Conservation (phyloP, 2,113 vertebrate genomes). For the Microcebus ravelobensis region DNA sequence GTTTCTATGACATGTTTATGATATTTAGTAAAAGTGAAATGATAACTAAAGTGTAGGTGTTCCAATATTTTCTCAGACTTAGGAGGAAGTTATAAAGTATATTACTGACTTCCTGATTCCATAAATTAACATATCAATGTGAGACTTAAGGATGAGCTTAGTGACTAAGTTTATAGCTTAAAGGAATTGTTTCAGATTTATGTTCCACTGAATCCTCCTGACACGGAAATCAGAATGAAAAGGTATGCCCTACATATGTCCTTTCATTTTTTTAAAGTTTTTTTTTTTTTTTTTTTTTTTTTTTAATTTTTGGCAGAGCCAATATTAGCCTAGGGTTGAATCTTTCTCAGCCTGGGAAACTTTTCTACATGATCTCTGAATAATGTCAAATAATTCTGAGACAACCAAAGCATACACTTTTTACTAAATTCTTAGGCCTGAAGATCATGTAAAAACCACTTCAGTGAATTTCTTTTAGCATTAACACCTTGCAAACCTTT, state of each 20-base stretch:
- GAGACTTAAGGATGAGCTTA: background rate
- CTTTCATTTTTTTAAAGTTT: background rate
- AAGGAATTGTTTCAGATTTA: background rate
- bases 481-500: background rate
- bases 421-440: background rate
- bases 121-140: background rate
- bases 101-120: background rate
- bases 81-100: background rate
- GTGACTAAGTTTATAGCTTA: background rate
- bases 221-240: background rate
- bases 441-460: background rate
- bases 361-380: background rate
- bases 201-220: background rate
- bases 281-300: background rate
- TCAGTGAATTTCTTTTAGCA: background rate
- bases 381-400: background rate
- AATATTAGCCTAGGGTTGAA: background rate
- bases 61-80: background rate
- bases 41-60: background rate
- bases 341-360: background rate
- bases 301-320: background rate
- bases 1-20: background rate
- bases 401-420: background rate
- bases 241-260: background rate
- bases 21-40: conserved; percentile 13